Conservation (phyloP, 2,888 invertebrate species). For the Odontomyia ornata region DNA sequence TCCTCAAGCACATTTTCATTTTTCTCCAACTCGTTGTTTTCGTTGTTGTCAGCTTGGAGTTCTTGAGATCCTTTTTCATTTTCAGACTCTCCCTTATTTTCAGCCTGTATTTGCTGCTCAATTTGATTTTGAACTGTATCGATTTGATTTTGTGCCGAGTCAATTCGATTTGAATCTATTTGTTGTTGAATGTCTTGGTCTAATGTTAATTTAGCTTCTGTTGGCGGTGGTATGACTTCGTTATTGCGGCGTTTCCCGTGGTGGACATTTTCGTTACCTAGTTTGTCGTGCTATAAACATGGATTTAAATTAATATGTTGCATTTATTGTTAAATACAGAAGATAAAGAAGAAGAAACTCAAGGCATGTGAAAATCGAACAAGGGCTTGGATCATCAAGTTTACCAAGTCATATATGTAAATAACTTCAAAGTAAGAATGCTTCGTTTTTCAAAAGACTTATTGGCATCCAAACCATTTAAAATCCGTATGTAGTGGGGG, state of each 20-base stretch:
- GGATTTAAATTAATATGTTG: neutral
- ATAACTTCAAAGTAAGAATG: too few relatives aligned
- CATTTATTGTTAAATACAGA: neutral
- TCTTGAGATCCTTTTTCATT: constrained; percentile 25
- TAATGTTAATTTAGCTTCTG: neutral
- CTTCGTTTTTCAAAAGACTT: too few relatives aligned
- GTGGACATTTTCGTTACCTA: constrained; percentile 10
- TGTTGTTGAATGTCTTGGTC: neutral
- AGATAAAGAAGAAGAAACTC: neutral
- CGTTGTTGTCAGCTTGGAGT: neutral
- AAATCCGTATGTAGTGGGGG: too few relatives aligned
- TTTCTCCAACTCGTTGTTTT: constrained; percentile 9
- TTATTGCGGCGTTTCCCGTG: constrained; percentile 2
- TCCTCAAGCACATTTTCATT: constrained; percentile 48
- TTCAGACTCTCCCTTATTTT: constrained; percentile 22
- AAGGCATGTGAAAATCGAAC: neutral
- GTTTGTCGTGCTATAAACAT: constrained; percentile 11
- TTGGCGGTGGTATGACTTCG: constrained; percentile 20
- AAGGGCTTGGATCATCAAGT: too few relatives aligned
- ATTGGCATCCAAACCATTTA: too few relatives aligned
- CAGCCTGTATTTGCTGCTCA: constrained; percentile 48
- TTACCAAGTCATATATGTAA: too few relatives aligned
- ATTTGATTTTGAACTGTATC: constrained; percentile 49
- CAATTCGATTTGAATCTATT: constrained; percentile 12
- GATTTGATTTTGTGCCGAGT: constrained; percentile 28